Evolutionary conservation across 1,140 invertebrate species (phyloP), one percentile per base, ranked within the genome.

Genomic region (Hycleus cichorii): DNA sequence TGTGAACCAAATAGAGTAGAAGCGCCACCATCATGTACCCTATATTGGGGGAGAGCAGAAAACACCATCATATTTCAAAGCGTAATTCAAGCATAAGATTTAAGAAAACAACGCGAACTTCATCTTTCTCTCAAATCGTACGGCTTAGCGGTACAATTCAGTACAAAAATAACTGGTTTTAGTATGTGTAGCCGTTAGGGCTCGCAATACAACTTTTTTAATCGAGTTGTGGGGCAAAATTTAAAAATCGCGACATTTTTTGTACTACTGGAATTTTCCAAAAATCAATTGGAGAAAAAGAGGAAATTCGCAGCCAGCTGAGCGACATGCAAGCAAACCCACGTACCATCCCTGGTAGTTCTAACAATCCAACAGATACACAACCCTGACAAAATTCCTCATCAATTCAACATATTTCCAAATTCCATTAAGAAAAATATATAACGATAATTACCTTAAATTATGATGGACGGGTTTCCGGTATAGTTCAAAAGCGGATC

Each of bases 401-500:
- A 32, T 32, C 32, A 39, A 40, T 58, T 43, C 27, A 57, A 62
- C 49, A 51, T 43, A 39, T 40, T 40, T 40, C 4, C 27, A 3
- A n/a, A 47, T 7, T 39, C 10, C 27, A 39, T 49, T 40, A 32
- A 32, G 1, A 12, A 10, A 11, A 9, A 12, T 12, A 12, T 6
- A 42, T 11, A 27, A 42, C 4, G 11, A 42, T 42, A 42, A 11
- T 44, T 78, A 89, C 85, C 87, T 88, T 68, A 88, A 77, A 68
- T 88, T 89, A 68, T 87, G 84, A 77, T 88, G 80, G 56, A 79
- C 81, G 11, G 91, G 91, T 75, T 96, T 96, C 65, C 90, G 86
- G 72, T 97, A 97, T 38, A 96, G 77, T 71, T 97, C 93, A 73
- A 97, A 97, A 7, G 94, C 94, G 64, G 91, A 94, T n/a, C 91